These are phyloP conservation scores for Campoletis sonorensis DNA, from an alignment of 1,140 invertebrate genomes.

Conservation along the genomic window DNA sequence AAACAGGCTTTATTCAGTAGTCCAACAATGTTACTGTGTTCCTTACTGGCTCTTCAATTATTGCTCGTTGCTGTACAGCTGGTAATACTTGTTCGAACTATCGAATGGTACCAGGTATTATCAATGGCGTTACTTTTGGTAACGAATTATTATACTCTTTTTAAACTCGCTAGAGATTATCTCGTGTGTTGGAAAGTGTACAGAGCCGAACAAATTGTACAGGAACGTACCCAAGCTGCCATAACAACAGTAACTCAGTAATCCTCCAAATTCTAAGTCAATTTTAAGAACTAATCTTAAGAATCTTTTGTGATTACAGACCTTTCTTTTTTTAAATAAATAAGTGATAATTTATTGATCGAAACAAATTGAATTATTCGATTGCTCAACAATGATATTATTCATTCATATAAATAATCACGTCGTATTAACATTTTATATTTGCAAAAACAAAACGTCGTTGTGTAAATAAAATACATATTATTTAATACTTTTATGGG, in stretches of 20 bases:
- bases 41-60: constrained; percentile 85
- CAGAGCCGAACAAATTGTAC: constrained; percentile 84
- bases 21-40: constrained; percentile 87
- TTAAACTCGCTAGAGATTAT: constrained; percentile 91
- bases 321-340: background rate
- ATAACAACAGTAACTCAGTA: constrained; percentile 52
- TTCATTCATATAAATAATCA: background rate
- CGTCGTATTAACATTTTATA: background rate
- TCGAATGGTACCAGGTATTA: constrained; percentile 94
- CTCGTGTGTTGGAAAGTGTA: constrained; percentile 90
- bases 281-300: constrained; percentile 28
- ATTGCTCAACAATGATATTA: too few relatives aligned
- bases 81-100: constrained; percentile 84
- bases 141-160: constrained; percentile 94
- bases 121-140: constrained; percentile 90
- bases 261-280: constrained; percentile 33
- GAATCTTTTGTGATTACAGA: constrained; percentile 27
- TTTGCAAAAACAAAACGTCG: background rate
- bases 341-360: constrained; percentile 5
- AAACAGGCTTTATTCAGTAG: constrained; percentile 91
- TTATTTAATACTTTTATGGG: background rate
- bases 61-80: constrained; percentile 87
- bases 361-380: background rate
- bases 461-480: constrained; percentile 1
- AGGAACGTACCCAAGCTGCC: constrained; percentile 75